Base-by-base conservation (phyloP, 2,797 vertebrate species). In the Leuciscus waleckii region DNA sequence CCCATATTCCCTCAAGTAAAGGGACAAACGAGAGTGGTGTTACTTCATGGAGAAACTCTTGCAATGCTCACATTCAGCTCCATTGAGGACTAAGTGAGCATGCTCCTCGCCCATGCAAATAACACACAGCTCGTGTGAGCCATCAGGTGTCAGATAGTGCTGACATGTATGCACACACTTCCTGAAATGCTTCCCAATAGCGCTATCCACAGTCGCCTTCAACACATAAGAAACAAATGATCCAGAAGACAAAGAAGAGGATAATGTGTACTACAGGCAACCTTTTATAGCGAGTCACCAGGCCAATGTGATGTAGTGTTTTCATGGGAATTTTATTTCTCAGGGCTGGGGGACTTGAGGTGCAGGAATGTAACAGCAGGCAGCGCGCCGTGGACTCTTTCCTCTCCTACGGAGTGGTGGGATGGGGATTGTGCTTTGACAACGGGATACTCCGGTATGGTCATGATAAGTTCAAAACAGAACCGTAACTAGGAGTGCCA, bases 401-500 rank as follows among this genome's bases (percentile, higher is more conserved):
- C 43, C 81, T 74, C 17, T 70, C n/a, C 61, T 70, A 35, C 37
- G 78, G 79, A 85, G 54, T 70, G 78, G 77, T 68, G 65, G 74
- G 46, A 73, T 84, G 54, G 83, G 87, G 88, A 83, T 80, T 70
- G 37, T 83, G 78, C 70, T 85, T 88, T 90, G 88, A 84, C 85
- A 89, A 82, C 67, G 19, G 77, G 23, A 32, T 41, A 67, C 35
- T 79, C 32, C 11, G 46, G 81, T 77, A 70, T 58, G 56, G 79
- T 63, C 54, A 82, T 83, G 61, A 82, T 89, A 81, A 86, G 81
- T 85, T 87, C 85, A 89, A 87, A 90, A 90, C 89, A 91, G 56
- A 83, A 54, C 87, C 39, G 88, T 88, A 82, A 88, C 85, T 88
- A 90, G 86, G 88, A 87, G 86, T 83, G 85, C 83, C 86, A 71